Evolutionary conservation across 2,888 invertebrate genomes (phyloP).

Genomic region (Meteorus colon): DNA sequence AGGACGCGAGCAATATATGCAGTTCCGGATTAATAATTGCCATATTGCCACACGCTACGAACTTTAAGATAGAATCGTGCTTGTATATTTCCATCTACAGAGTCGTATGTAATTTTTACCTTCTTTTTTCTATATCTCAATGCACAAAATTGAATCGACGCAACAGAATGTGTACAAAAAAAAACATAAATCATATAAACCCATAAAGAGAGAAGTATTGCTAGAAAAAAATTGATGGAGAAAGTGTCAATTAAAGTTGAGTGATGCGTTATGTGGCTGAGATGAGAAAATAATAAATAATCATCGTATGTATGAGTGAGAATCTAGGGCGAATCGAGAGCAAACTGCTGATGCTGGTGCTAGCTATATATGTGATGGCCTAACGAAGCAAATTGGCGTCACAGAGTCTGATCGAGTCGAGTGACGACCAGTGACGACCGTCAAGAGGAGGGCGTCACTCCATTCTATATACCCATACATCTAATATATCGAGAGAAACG

Average conservation of each 20-base stretch:
- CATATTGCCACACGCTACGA: conserved; percentile 1
- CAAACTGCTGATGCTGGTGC: background rate
- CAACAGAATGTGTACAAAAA: background rate
- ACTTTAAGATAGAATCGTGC: conserved; percentile 9
- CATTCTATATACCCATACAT: background rate
- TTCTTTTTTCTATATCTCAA: background rate
- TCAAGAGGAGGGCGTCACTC: background rate
- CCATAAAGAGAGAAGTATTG: background rate
- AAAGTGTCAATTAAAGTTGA: conserved; percentile 39
- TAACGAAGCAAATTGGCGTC: conserved; percentile 39
- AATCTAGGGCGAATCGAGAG: conserved; percentile 45
- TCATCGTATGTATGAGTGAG: conserved; percentile 5
- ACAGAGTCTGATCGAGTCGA: conserved; percentile 37
- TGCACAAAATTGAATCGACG: background rate
- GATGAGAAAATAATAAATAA: conserved; percentile 17
- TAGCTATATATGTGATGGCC: background rate
- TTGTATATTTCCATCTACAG: background rate
- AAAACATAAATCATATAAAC: background rate
- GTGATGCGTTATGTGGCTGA: background rate
- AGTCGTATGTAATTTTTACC: background rate
- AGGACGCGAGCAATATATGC: background rate
- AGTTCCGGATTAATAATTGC: conserved; percentile 33
- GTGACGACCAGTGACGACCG: background rate
- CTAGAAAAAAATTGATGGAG: conserved; percentile 15
- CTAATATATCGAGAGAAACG: background rate